Conservation (phyloP, 1,140 invertebrate species). For the Drosophila pseudoananassae region DNA sequence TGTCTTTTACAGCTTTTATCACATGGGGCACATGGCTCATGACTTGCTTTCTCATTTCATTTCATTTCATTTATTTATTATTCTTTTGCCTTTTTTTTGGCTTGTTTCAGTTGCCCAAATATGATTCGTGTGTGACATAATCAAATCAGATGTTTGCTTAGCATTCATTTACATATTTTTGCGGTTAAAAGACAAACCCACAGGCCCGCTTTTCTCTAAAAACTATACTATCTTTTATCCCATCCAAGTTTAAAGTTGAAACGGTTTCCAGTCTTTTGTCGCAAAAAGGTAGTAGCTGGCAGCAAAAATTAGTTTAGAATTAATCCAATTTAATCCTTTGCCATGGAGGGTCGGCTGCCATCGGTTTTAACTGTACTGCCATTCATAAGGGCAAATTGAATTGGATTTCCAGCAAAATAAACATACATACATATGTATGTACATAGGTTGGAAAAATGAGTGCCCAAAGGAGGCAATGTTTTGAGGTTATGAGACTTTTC, state of each 20-base stretch:
- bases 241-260: not conserved
- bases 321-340: not conserved
- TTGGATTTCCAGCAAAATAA: not conserved
- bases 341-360: not conserved
- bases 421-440: too few relatives aligned
- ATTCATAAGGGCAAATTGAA: not conserved
- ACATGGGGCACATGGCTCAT: too few relatives aligned
- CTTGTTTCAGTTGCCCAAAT: constrained; percentile 22
- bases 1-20: constrained; percentile 28
- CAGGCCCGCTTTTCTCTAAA: too few relatives aligned
- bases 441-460: too few relatives aligned
- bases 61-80: not conserved
- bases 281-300: not conserved
- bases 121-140: constrained; percentile 43
- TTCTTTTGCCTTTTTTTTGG: not conserved
- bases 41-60: not conserved
- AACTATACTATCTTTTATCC: too few relatives aligned
- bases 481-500: too few relatives aligned
- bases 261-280: not conserved
- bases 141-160: constrained; percentile 21
- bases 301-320: not conserved
- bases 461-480: too few relatives aligned
- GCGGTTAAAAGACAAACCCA: not conserved
- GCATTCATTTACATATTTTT: constrained; percentile 11
- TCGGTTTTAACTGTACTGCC: too few relatives aligned